Evolutionary conservation across 2,888 invertebrate genomes (phyloP).

Genomic region (Drosophila fungiperda): DNA sequence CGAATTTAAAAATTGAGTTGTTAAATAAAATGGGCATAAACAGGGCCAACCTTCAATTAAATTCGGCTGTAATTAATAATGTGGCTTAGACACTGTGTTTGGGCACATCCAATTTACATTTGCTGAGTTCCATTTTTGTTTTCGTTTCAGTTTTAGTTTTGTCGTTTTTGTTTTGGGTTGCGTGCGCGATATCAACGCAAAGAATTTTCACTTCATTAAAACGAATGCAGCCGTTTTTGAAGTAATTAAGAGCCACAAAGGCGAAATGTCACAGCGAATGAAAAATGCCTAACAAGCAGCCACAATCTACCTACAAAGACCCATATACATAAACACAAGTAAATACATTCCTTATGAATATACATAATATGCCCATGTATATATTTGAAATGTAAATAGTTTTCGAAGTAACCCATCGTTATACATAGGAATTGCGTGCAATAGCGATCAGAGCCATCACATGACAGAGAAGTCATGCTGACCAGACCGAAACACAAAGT

Average conservation of each 20-base stretch:
- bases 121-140: constrained; percentile 38
- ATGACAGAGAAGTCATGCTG: constrained; percentile 69
- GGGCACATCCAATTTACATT: constrained; percentile 32
- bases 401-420: constrained; percentile 28
- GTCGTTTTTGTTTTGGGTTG: constrained; percentile 61
- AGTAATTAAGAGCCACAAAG: constrained; percentile 81
- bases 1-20: constrained; percentile 24
- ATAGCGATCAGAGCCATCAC: constrained; percentile 22
- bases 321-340: constrained; percentile 23
- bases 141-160: constrained; percentile 9
- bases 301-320: constrained; percentile 46
- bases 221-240: constrained; percentile 81
- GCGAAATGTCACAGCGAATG: constrained; percentile 77
- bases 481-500: constrained; percentile 63
- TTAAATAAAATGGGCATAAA: constrained; percentile 23
- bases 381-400: constrained; percentile 28
- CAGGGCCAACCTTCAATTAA: constrained; percentile 43
- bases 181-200: constrained; percentile 81
- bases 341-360: constrained; percentile 2
- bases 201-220: constrained; percentile 84
- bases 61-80: constrained; percentile 15
- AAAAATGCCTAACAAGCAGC: constrained; percentile 76
- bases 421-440: constrained; percentile 62
- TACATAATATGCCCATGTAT: neutral
- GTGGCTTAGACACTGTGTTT: constrained; percentile 2